Evolutionary conservation across 2,797 vertebrate species (phyloP), one percentile per base, ranked within the genome.

Genomic region (Danio choprae): DNA sequence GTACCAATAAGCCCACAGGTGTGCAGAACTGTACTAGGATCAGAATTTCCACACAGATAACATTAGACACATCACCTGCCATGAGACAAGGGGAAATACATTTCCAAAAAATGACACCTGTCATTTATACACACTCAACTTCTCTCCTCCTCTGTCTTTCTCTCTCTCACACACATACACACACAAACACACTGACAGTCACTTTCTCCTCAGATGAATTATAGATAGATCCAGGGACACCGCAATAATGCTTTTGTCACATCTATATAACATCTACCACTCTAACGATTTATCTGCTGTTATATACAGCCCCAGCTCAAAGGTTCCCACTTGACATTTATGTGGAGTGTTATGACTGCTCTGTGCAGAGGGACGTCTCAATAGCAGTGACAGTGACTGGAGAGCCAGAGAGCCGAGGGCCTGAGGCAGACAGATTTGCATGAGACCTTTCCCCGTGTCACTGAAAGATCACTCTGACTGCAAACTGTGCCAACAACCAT

Each of bases 221-320:
- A 74, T 76, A 80, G 77, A 80, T 82, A 77, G 67, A 75, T 69
- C 56, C 56, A 53, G 51, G 76, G 83, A 73, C 74, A 77, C 38
- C 16, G 80, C 77, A 75, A 64, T 75, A 68, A 78, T 82, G 80
- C 80, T 70, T 76, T 84, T 84, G 82, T 81, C 82, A 77, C 79
- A 68, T 72, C 82, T 84, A 67, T 72, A 84, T 71, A 76, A 55
- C 55, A 62, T 82, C 79, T 80, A 79, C 58, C 73, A 80, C 48
- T 79, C 59, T 75, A 82, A 86, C 81, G 69, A 86, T 86, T 84
- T 86, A 86, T 86, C 77, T 65, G 74, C 81, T 69, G 62, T 86
- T 80, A 82, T 84, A 80, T 82, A 81, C 58, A 82, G 46, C 70
- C 80, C 56, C 44, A 40, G 74, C 74, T 80, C 85, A 86, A 82